Evolutionary conservation across 2,888 invertebrate species (phyloP).

Genomic region (Sphecodes monilicornis): DNA sequence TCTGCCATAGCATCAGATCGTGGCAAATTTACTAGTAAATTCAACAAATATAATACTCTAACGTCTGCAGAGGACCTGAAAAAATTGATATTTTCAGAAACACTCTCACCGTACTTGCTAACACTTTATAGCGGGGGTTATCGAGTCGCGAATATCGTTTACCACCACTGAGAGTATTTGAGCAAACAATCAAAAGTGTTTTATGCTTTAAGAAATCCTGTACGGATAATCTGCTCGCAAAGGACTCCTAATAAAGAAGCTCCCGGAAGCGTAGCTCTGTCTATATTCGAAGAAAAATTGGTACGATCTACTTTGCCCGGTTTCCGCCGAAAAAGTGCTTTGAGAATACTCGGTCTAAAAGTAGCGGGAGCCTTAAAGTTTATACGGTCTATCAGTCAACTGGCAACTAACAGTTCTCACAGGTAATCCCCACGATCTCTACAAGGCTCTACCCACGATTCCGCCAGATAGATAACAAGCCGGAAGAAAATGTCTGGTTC

Average conservation of each 20-base stretch:
- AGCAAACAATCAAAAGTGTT: conserved; percentile 7
- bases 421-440: conserved; percentile 10
- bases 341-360: not conserved
- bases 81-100: not conserved
- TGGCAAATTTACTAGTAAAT: too few species aligned
- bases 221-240: not conserved
- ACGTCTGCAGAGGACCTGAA: too few species aligned
- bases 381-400: conserved; percentile 11
- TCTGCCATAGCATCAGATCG: too few species aligned
- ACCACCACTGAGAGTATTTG: not conserved
- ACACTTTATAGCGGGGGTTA: conserved; percentile 5
- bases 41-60: too few species aligned
- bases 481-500: conserved; percentile 15
- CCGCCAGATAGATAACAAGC: conserved; percentile 36
- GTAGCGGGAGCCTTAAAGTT: not conserved
- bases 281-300: conserved; percentile 3
- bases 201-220: not conserved
- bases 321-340: conserved; percentile 11
- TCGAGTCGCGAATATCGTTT: not conserved
- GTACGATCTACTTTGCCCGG: not conserved
- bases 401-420: conserved; percentile 1
- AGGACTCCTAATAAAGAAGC: conserved; percentile 6
- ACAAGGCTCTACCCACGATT: conserved; percentile 4
- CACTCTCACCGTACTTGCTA: not conserved
- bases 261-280: not conserved